Base-by-base conservation (phyloP, 2,113 vertebrate species). In the Lamprotornis superbus region DNA sequence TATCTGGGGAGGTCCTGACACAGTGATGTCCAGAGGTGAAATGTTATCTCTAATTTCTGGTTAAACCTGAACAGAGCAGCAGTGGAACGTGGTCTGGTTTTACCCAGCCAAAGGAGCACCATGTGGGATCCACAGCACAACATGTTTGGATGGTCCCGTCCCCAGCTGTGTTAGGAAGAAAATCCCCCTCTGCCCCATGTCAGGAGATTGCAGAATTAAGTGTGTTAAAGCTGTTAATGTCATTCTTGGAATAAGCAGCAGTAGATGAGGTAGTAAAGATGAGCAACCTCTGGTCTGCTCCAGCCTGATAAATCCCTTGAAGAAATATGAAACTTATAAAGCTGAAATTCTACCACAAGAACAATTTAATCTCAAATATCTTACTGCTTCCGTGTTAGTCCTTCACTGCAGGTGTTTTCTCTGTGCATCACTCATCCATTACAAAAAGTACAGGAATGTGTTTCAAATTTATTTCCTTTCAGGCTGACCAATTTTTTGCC, bases 61-160 rank as follows among this genome's bases (percentile, higher is more conserved):
- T n/a, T 46, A 10, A 67, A 22, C 1, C 5, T 17, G 49, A 64
- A 25, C 71, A 49, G 60, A 47, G 5, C 65, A 53, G 5, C 2
- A 23, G 42, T 1, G 22, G 42, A 63, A 67, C 0, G 0, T 2
- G 39, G n/a, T 5, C 20, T 10, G 4, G 47, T 25, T 75, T 53
- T 46, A 33, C 2, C 49, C 69, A 60, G 39, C 33, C 10, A 28
- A 50, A 57, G 1, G 25, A 79, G 47, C 50, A 61, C 83, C 35
- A 6, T 4, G 37, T 27, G 68, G 67, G 24, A 82, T n/a, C 70
- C 61, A 22, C 3, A 53, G 69, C 17, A 61, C 44, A 35, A 27
- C 3, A 6, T 14, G 79, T 52, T n/a, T 8, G 40, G 63, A 44
- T 15, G 50, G 85, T 57, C 60, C 39, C 57, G 67, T n/a, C 65